Evolutionary conservation across 2,888 invertebrate genomes (phyloP), one percentile per base, ranked within the genome.

Genomic region (Pedicia rivosa): DNA sequence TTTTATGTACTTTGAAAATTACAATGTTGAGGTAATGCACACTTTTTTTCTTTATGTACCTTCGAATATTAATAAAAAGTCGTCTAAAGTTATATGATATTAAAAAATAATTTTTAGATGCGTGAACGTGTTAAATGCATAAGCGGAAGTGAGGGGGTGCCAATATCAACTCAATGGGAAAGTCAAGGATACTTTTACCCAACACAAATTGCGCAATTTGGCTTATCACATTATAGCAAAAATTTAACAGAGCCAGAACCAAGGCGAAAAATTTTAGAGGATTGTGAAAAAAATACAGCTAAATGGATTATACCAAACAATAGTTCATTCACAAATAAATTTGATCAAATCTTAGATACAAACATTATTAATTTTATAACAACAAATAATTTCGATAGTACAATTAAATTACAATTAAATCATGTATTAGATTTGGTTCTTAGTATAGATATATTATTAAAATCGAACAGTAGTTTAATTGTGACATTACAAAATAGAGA

Each of bases 131-230:
- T 98, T 2, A 91, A 94, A 59, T 95, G 94, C 59, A 81, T 98
- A 48, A 91, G 87, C 59, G 95, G 84, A 0, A 73, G 74, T 10
- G 87, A 91, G 53, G 94, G 94, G 50, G 91, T 94, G 12, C 94
- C 94, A 0, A 78, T 94, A 37, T 90, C 90, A n/a, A 88, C 83
- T 0, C 94, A 94, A 55, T 98, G 98, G 98, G 87, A 91, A 49
- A 79, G 82, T 24, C 75, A 77, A 43, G 97, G 97, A 0, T 95
- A 97, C 60, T 91, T 80, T 60, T 98, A 98, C 63, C 94, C 97
- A 0, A 97, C 94, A 2, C 97, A 98, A 65, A 94, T 98, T 46
- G 94, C 97, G 5, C 98, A 98, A 59, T 98, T 90, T 58, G 98
- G 91, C 0, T 63, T 98, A 39, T 88, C 94, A 8, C 98, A 98